Base-by-base conservation (phyloP, 2,888 invertebrate species). In the Pherbina coryleti region DNA sequence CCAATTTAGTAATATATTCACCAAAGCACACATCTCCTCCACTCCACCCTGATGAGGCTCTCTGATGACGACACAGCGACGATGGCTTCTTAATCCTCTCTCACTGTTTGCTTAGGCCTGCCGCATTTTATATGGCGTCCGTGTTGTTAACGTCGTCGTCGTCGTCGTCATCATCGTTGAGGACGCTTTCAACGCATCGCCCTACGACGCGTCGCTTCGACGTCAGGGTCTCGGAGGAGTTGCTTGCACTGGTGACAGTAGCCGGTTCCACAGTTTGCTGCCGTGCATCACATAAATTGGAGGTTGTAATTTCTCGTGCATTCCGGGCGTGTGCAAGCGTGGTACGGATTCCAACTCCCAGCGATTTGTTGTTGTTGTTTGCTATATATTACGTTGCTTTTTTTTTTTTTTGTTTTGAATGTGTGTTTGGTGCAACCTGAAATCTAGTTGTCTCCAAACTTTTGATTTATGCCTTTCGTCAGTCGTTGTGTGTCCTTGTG, bases 211-310 rank as follows among this genome's bases (percentile, higher is more conserved):
- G 49, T 34, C 64, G 64, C 37, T 22, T 25, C 51, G 69, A 25
- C 69, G 51, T 51, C 51, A 14, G 31, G 75, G 78, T 34, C 83
- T 80, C 73, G 25, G 49, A 25, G 74, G 64, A 74, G 51, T 83
- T 82, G 71, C 80, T 78, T 79, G 79, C 81, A 80, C 81, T 80
- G 81, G 79, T 81, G 83, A 78, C 80, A 82, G 81, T 82, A 81
- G 84, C 80, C 81, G 79, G 80, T 79, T 82, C 83, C 84, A 84
- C 87, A 87, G 87, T 87, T 86, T 85, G 88, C 83, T 86, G 87
- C 86, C 87, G 88, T 87, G 86, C 87, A 85, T 87, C 84, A 86
- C 86, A 86, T 87, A 87, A 86, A 85, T 87, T 88, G 87, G 74
- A 74, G 53, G 87, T 87, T 87, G 87, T 86, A 82, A 87, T 86